Conservation (phyloP, 1,140 invertebrate genomes). For the Hyles vespertilio region DNA sequence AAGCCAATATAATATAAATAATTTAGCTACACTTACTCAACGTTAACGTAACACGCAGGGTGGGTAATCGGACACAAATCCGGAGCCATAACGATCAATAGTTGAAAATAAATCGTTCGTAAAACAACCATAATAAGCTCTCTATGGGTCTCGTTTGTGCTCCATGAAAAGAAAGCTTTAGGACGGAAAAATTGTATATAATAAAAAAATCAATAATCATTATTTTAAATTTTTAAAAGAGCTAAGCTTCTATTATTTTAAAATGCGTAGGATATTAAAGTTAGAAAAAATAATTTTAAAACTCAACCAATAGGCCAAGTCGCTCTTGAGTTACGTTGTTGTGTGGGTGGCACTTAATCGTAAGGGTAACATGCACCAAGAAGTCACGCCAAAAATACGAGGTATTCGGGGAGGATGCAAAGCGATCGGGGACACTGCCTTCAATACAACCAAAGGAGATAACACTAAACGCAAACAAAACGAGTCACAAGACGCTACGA, state of each 20-base stretch:
- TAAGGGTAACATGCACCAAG: slow-evolving; percentile 69
- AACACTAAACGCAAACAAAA: slow-evolving; percentile 51
- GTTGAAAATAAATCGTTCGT: slow-evolving; percentile 32
- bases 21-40: slow-evolving; percentile 21
- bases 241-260: slow-evolving; percentile 61
- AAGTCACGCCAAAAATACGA: slow-evolving; percentile 73
- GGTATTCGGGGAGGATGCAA: slow-evolving; percentile 69
- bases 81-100: slow-evolving; percentile 24
- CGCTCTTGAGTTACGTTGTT: slow-evolving; percentile 30
- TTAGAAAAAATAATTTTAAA: slow-evolving; percentile 32
- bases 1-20: slow-evolving; percentile 10
- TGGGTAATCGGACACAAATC: slow-evolving; percentile 15
- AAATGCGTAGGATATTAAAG: slow-evolving; percentile 44
- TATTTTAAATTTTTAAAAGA: slow-evolving; percentile 38
- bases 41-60: slow-evolving; percentile 27
- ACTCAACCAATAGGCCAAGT: slow-evolving; percentile 37
- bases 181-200: slow-evolving; percentile 33
- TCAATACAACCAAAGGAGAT: slow-evolving; percentile 73
- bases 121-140: slow-evolving; percentile 58
- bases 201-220: slow-evolving; percentile 27
- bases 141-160: slow-evolving; percentile 51
- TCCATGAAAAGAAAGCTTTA: slow-evolving; percentile 59
- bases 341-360: slow-evolving; percentile 22
- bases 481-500: slow-evolving; percentile 54
- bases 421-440: slow-evolving; percentile 74